phyloP scores from a whole-genome alignment of 2,888 invertebrate species.

The Sicus ferrugineus region DNA sequence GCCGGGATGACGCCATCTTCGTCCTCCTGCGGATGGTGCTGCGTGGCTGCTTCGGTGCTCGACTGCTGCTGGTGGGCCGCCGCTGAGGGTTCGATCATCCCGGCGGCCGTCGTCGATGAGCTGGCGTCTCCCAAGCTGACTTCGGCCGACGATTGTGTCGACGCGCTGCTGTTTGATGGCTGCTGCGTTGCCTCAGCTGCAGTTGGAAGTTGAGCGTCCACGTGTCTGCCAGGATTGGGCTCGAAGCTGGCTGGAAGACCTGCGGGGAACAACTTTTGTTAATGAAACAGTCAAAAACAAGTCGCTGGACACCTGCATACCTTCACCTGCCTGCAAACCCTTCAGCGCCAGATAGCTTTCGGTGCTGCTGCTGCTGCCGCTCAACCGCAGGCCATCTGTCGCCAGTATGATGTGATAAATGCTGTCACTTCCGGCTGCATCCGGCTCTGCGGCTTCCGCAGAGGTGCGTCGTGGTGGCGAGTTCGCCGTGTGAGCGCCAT shows the following conservation, averaged over 20 bases:
- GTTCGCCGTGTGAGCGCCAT: not conserved
- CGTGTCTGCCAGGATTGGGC: not conserved
- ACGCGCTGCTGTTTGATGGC: not conserved
- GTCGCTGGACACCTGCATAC: too few relatives aligned
- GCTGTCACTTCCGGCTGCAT: slow-evolving; percentile 58
- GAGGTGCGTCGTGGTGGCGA: not conserved
- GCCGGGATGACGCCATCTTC: slow-evolving; percentile 54
- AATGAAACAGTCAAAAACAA: not conserved
- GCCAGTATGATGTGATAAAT: slow-evolving; percentile 57
- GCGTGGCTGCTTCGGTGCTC: slow-evolving; percentile 44
- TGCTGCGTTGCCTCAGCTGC: not conserved
- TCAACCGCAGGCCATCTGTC: slow-evolving; percentile 52
- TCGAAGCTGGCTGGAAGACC: not conserved
- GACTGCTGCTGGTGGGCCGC: slow-evolving; percentile 11
- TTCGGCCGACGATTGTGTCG: not conserved
- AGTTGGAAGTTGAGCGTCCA: not conserved
- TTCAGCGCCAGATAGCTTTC: slow-evolving; percentile 33
- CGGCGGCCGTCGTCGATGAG: not conserved
- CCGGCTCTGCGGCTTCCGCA: slow-evolving; percentile 51
- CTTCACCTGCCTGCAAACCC: too few relatives aligned
- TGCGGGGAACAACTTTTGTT: not conserved
- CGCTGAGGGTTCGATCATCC: not conserved
- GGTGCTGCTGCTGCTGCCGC: slow-evolving; percentile 32
- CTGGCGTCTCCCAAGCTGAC: not conserved
- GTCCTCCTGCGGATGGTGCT: slow-evolving; percentile 44